Evolutionary conservation across 1,140 invertebrate genomes (phyloP), one percentile per base, ranked within the genome.

Genomic region (Zelostemma sp.): DNA sequence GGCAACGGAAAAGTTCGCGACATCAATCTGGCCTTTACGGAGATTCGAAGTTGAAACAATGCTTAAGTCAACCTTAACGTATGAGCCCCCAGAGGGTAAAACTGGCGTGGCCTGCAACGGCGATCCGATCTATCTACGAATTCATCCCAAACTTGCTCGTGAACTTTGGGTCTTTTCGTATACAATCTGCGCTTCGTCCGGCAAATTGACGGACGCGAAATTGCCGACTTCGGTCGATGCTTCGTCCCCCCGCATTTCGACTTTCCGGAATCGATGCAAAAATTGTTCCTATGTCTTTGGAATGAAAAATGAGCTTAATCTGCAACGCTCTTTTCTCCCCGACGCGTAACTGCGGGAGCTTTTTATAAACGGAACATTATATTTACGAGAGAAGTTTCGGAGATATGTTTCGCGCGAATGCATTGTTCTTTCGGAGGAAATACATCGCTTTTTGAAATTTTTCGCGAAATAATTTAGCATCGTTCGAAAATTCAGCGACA

Each of bases 11-110:
- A 86, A 85, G 82, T 86, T 85, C 75, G 79, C 77, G 82, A 84
- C 84, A 86, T 86, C 84, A 86, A 86, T 86, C 83, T 84, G 79
- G 75, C 80, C 80, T 82, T 76, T 81, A 77, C 75, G 71, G 82
- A 85, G 82, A 85, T 85, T 85, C 82, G 73, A 86, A 86, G 78
- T 85, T 84, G 79, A 86, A 86, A 86, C 84, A 84, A 85, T 81
- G 81, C 82, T 80, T 80, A 83, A 81, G 81, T 84, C 81, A 82
- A 73, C 77, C 79, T 69, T 84, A 81, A 85, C 82, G 79, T 86
- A 86, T 79, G 82, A 80, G 78, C 77, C 84, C 81, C 84, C 70
- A 35, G n/a, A 69, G 80, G 81, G 77, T 77, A 38, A 64, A 28
- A 55, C 59, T 72, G 64, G 64, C 62, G 12, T 62, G 67, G 67